A percentile compares a stretch with the other conserved stretches of the same genome.
Conservation (phyloP, 1,140 invertebrate genomes). For the Drosophila melanica region DNA sequence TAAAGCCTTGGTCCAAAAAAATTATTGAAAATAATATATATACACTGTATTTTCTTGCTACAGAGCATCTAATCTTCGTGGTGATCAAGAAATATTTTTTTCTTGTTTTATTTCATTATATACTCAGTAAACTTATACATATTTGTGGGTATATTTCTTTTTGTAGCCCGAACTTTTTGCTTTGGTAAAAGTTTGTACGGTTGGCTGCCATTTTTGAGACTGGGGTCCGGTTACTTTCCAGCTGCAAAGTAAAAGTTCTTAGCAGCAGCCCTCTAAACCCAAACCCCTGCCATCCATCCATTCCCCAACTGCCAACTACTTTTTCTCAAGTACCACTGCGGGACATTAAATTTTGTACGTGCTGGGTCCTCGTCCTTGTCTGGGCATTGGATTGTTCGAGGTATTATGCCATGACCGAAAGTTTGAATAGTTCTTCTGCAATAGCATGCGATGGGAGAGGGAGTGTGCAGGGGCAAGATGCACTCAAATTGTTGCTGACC, state of each 20-base stretch:
- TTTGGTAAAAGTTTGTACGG: slow-evolving; percentile 68
- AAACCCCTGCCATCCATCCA: slow-evolving; percentile 15
- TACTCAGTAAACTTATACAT: slow-evolving; percentile 50
- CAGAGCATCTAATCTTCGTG: slow-evolving; percentile 15
- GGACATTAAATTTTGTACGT: slow-evolving; percentile 81
- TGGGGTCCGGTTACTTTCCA: slow-evolving; percentile 71
- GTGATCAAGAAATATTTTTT: neutral
- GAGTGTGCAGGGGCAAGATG: slow-evolving; percentile 8
- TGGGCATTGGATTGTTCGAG: slow-evolving; percentile 61
- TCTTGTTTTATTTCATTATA: slow-evolving; percentile 69
- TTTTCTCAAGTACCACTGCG: slow-evolving; percentile 82
- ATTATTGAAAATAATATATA: neutral
- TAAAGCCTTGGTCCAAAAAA: no score
- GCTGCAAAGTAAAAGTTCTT: slow-evolving; percentile 81
- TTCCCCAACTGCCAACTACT: slow-evolving; percentile 69
- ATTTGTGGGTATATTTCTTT: slow-evolving; percentile 65
- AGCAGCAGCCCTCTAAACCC: slow-evolving; percentile 35
- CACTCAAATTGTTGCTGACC: slow-evolving; percentile 53
- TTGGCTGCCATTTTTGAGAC: slow-evolving; percentile 53
- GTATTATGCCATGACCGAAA: slow-evolving; percentile 79
- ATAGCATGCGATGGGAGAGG: slow-evolving; percentile 15
- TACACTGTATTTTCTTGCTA: neutral
- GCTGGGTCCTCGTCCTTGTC: slow-evolving; percentile 51
- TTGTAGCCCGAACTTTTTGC: slow-evolving; percentile 72
- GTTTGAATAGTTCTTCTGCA: slow-evolving; percentile 77